Percentiles rank a stretch among this genome's conserved stretches.
Evolutionary conservation across 2,888 invertebrate species (phyloP).

Genomic region (Gasteruption jaculator): DNA sequence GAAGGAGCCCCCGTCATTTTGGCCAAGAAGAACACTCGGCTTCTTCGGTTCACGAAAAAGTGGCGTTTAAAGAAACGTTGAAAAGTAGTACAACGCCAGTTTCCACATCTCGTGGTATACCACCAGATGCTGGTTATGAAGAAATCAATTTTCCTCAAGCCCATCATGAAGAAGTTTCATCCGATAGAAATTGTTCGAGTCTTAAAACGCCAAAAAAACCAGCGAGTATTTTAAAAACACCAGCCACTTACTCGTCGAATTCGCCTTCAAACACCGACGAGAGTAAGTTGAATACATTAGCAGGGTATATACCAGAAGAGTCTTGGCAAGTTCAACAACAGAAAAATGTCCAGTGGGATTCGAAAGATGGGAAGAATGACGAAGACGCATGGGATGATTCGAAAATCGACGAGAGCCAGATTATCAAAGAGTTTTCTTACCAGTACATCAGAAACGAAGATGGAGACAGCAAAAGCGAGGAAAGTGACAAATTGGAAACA

Average conservation of each 20-base stretch:
- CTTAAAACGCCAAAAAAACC: conserved; percentile 32
- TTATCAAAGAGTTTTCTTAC: conserved; percentile 50
- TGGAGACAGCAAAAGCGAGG: too few species aligned
- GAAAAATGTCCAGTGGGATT: conserved; percentile 42
- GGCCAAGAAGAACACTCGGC: too few species aligned
- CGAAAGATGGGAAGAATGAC: conserved; percentile 30
- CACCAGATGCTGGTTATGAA: conserved; percentile 43
- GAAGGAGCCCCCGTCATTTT: conserved; percentile 41
- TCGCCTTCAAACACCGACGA: conserved; percentile 19
- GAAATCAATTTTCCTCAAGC: conserved; percentile 31
- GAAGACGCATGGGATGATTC: conserved; percentile 41
- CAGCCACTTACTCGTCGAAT: conserved; percentile 28
- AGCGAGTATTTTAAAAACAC: conserved; percentile 38
- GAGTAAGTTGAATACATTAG: conserved; percentile 23
- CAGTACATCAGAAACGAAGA: conserved; percentile 45
- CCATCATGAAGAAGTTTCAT: conserved; percentile 12
- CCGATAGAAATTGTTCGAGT: conserved; percentile 16
- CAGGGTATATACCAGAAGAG: conserved; percentile 31
- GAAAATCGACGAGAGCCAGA: conserved; percentile 43
- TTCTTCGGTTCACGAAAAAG: too few species aligned
- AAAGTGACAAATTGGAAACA: conserved; percentile 16
- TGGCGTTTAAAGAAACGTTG: too few species aligned
- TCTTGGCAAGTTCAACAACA: conserved; percentile 33
- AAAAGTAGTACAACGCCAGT: too few species aligned
- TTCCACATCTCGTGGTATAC: conserved; percentile 32